Conservation (phyloP, 2,113 vertebrate genomes). For the Proterorhinus semilunaris region DNA sequence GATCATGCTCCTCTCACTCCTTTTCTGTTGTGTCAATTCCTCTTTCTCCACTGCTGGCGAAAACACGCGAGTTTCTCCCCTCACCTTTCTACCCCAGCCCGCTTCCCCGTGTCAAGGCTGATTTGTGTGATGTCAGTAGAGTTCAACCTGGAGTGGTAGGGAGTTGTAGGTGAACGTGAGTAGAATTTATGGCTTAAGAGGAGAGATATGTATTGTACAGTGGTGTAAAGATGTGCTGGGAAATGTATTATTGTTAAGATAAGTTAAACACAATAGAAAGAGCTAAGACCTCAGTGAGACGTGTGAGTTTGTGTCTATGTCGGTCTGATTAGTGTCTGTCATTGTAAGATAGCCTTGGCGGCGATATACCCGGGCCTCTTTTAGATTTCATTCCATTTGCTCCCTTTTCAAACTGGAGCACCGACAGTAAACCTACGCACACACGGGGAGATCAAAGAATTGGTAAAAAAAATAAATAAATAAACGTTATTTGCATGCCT, state of each 20-base stretch:
- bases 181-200: constrained; percentile 40
- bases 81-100: neutral
- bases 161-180: constrained; percentile 39
- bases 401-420: too few relatives aligned
- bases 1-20: constrained; percentile 15
- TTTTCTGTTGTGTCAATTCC: constrained; percentile 29
- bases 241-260: neutral
- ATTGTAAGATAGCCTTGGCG: too few relatives aligned
- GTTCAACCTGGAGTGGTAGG: constrained; percentile 10
- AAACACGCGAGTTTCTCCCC: constrained; percentile 36
- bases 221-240: neutral
- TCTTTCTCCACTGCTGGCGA: constrained; percentile 48
- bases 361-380: too few relatives aligned
- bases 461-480: neutral
- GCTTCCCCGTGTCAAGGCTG: constrained; percentile 32
- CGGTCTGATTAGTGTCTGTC: too few relatives aligned
- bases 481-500: neutral
- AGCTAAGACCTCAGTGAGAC: too few relatives aligned
- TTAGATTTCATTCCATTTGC: too few relatives aligned
- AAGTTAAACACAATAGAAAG: neutral
- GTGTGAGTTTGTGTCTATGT: too few relatives aligned
- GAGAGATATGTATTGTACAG: constrained; percentile 24
- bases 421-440: too few relatives aligned
- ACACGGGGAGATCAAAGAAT: too few relatives aligned
- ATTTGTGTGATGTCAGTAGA: constrained; percentile 49